Conservation (phyloP, 2,888 invertebrate genomes). For the Agonopterix heracliana region DNA sequence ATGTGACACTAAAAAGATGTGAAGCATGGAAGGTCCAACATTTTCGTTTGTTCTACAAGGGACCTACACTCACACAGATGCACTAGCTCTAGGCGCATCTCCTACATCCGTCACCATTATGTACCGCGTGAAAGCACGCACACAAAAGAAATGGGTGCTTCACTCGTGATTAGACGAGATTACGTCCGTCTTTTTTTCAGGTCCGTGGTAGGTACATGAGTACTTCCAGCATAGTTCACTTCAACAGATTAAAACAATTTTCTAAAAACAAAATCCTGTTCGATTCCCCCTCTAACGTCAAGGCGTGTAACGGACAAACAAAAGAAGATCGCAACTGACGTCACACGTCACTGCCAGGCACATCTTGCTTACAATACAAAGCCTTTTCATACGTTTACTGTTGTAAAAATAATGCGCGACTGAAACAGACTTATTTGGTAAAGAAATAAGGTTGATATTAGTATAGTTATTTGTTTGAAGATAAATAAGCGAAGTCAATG, state of each 20-base stretch:
- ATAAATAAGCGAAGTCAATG: neutral
- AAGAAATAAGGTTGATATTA: neutral
- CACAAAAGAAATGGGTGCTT: too few relatives aligned
- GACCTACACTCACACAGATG: too few relatives aligned
- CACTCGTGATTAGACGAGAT: too few relatives aligned
- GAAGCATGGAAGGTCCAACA: too few relatives aligned
- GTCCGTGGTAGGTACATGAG: too few relatives aligned
- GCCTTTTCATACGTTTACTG: neutral
- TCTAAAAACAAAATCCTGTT: neutral
- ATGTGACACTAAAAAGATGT: too few relatives aligned
- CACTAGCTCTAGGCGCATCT: too few relatives aligned
- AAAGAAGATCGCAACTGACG: conserved; percentile 48
- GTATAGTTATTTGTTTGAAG: neutral
- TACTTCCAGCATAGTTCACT: too few relatives aligned
- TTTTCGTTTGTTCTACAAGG: too few relatives aligned
- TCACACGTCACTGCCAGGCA: conserved; percentile 41
- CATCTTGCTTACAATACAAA: conserved; percentile 7
- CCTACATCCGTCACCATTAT: too few relatives aligned
- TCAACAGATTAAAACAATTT: neutral
- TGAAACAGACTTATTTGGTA: neutral
- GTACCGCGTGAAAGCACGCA: too few relatives aligned
- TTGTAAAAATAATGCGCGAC: neutral
- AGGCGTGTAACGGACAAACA: conserved; percentile 41
- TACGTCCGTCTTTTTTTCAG: too few relatives aligned
- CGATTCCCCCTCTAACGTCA: conserved; percentile 29